Evolutionary conservation across 2,888 invertebrate genomes (phyloP), one percentile per base, ranked within the genome.

Genomic region (Lydus trimaculatus): DNA sequence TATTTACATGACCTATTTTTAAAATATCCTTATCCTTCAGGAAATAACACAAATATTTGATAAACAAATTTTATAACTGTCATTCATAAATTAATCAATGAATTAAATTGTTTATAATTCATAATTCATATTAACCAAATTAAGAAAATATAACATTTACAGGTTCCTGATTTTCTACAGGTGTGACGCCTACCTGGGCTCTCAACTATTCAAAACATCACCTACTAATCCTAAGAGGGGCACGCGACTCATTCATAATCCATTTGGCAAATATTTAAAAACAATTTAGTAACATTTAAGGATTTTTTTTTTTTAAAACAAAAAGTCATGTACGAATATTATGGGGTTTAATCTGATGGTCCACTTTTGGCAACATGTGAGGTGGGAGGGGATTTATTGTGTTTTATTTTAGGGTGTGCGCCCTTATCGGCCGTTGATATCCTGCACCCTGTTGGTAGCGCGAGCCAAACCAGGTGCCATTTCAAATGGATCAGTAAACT

Each of bases 401-500:
- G 25, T 61, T 59, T 67, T 52, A 63, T 65, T 52, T 58, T 74
- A 65, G 74, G 74, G 74, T 73, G 74, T 72, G 73, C 74, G 72
- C 74, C 74, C 74, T 74, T 74, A 74, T 74, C 74, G 72, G 70
- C 73, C 74, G 74, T 73, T 73, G 74, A 73, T 74, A 74, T 73
- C 72, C 71, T 73, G 69, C 70, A 74, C 73, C 73, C 74, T 72
- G 74, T 67, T 69, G 59, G 33, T 66, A 58, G 73, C 74, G 74
- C 74, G 73, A 74, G 73, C 73, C 68, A 69, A 73, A 74, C 74
- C 74, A 74, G 74, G 74, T 74, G 74, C 74, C 69, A 65, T 61
- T 71, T 67, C 66, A 62, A 64, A 62, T 70, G 74, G 71, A 71
- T 71, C 67, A 60, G 62, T 65, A 67, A 70, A 70, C 70, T 64